Evolutionary conservation across 2,888 invertebrate genomes (phyloP).

Genomic region (Drosophila austrosaltans): DNA sequence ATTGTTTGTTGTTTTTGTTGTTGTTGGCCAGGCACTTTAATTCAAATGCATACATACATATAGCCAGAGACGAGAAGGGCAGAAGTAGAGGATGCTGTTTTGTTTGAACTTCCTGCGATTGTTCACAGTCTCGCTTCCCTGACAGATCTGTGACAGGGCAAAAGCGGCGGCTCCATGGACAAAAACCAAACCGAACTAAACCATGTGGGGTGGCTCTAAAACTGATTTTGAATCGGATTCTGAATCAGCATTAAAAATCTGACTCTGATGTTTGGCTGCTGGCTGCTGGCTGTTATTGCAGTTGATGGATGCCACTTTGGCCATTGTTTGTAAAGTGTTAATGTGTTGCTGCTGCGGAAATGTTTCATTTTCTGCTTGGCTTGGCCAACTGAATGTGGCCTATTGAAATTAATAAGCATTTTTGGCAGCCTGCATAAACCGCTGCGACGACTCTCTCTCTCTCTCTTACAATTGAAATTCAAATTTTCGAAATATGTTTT

Average conservation of each 20-base stretch:
- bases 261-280: slow-evolving; percentile 30
- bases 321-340: slow-evolving; percentile 76
- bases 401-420: slow-evolving; percentile 60
- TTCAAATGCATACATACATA: slow-evolving; percentile 59
- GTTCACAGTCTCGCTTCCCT: slow-evolving; percentile 76
- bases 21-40: slow-evolving; percentile 50
- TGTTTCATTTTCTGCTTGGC: slow-evolving; percentile 72
- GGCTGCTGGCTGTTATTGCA: slow-evolving; percentile 38
- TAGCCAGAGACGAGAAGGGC: slow-evolving; percentile 32
- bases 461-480: slow-evolving; percentile 29
- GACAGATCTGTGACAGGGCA: slow-evolving; percentile 76
- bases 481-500: slow-evolving; percentile 27
- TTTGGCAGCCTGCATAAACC: slow-evolving; percentile 38
- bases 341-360: slow-evolving; percentile 70
- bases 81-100: slow-evolving; percentile 28
- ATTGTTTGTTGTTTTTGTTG: slow-evolving; percentile 75
- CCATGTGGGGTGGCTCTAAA: slow-evolving; percentile 40
- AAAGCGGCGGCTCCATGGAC: slow-evolving; percentile 41
- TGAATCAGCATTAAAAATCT: slow-evolving; percentile 4
- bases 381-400: slow-evolving; percentile 62
- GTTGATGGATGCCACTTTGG: slow-evolving; percentile 76
- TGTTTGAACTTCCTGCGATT: slow-evolving; percentile 76
- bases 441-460: slow-evolving; percentile 12
- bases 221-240: slow-evolving; percentile 12
- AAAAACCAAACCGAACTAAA: neutral